Base-by-base conservation (phyloP, 1,140 invertebrate genomes). In the Panagrolaimus sp. region DNA sequence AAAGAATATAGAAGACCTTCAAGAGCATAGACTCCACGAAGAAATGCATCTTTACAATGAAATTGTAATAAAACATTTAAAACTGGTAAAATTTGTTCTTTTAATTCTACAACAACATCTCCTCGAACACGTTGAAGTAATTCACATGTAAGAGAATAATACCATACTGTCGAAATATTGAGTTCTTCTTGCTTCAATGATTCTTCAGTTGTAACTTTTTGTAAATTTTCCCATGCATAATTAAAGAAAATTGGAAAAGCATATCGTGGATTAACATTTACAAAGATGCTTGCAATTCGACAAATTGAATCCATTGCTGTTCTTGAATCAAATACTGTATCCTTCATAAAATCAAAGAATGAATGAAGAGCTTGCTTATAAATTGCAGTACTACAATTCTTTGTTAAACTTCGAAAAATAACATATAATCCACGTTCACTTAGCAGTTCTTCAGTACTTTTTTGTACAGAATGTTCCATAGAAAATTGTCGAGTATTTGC, bases 221-320 rank as follows among this genome's bases (percentile, higher is more conserved):
- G 81, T 73, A 78, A 66, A 57, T 73, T 72, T 44, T 62, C 69
- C 72, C 64, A 66, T 27, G 74, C 64, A 31, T 71, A 74, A 16
- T 75, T 77, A 66, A 77, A 71, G 67, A 78, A 75, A 70, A 74
- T 67, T n/a, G 67, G 66, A 44, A 76, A 74, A 8, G 78, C 78
- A 61, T 70, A 91, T 87, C 82, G 90, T 88, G 66, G 89, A 89
- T 9, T 93, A 80, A 25, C 94, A 81, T 87, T 88, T 1, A 89
- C 87, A 81, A 91, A 91, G 27, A 88, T 86, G 51, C 87, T 86
- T 71, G 89, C 88, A 25, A 91, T 84, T 46, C 87, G 87, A 0
- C 88, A 89, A 0, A 90, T 87, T 75, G 91, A 87, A 78, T 88
- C 89, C 0, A 91, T 91, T 0, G 91, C 89, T 0, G 93, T 89